These are phyloP conservation scores for Macrophya alboannulata DNA, from an alignment of 2,888 invertebrate genomes.

Conservation along the genomic window DNA sequence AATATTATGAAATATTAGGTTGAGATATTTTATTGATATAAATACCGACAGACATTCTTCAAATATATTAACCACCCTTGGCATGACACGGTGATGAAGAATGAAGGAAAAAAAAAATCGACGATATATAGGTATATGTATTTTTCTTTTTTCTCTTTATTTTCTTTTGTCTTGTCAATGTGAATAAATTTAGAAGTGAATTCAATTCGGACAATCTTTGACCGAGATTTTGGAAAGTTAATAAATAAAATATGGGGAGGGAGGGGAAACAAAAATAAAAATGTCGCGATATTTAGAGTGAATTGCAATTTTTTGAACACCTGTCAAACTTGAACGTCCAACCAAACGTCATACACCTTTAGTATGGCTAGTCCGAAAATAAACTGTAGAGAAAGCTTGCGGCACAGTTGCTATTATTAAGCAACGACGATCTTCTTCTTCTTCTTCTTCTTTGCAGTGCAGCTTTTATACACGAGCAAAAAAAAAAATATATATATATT, in stretches of 20 bases:
- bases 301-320: constrained; percentile 51
- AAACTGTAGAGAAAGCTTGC: constrained; percentile 48
- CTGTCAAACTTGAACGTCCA: constrained; percentile 52
- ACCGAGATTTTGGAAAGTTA: background rate
- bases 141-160: background rate
- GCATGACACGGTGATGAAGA: constrained; percentile 7
- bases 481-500: background rate
- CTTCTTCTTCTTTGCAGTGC: background rate
- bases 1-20: background rate
- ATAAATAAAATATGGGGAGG: background rate
- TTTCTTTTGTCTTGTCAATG: background rate
- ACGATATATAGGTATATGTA: background rate
- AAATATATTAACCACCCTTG: constrained; percentile 42
- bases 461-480: background rate
- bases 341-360: constrained; percentile 56
- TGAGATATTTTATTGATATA: constrained; percentile 17
- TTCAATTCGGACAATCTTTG: background rate
- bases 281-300: background rate
- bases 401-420: constrained; percentile 57
- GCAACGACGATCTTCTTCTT: constrained; percentile 13
- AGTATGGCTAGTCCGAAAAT: constrained; percentile 42
- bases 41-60: constrained; percentile 47
- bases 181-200: background rate
- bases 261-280: background rate
- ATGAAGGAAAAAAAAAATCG: background rate